Evolutionary conservation across 2,888 invertebrate genomes (phyloP).

Genomic region (Oligia fasciuncula): DNA sequence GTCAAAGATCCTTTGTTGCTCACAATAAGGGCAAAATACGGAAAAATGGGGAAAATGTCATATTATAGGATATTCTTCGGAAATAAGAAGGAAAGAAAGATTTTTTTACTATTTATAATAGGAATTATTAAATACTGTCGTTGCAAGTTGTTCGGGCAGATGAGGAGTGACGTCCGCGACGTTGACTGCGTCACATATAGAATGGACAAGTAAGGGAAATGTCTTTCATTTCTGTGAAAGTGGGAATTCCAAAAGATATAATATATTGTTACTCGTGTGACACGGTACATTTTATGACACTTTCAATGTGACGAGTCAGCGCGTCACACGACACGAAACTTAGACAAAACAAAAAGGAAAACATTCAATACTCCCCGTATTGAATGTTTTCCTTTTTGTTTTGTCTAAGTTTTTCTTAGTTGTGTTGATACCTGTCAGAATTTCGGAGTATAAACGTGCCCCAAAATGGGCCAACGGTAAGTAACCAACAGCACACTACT

Average conservation of each 20-base stretch:
- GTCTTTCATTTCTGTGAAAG: conserved; percentile 22
- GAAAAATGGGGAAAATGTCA: conserved; percentile 35
- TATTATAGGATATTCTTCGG: conserved; percentile 44
- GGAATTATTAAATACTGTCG: conserved; percentile 44
- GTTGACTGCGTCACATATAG: conserved; percentile 12
- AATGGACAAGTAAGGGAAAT: conserved; percentile 22
- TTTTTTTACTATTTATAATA: background rate
- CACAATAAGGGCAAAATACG: conserved; percentile 24
- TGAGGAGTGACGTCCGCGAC: conserved; percentile 8
- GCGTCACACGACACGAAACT: conserved; percentile 15
- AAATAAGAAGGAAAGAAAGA: conserved; percentile 37
- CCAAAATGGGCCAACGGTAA: background rate
- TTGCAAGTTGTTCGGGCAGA: conserved; percentile 34
- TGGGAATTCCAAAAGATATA: conserved; percentile 32
- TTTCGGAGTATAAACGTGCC: background rate
- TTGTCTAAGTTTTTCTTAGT: background rate
- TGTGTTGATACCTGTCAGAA: background rate
- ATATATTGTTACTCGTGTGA: conserved; percentile 34
- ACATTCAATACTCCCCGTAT: too few relatives aligned
- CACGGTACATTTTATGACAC: conserved; percentile 38
- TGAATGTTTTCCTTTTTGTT: conserved; percentile 18
- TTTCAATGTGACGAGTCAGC: conserved; percentile 47
- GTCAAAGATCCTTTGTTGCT: conserved; percentile 57
- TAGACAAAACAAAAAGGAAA: too few relatives aligned
- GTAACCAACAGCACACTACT: background rate